These are phyloP conservation scores for Turritopsis dohrnii DNA, from an alignment of 30 jellyfish, hydroid and myxozoan genomes.

Conservation along the genomic window DNA sequence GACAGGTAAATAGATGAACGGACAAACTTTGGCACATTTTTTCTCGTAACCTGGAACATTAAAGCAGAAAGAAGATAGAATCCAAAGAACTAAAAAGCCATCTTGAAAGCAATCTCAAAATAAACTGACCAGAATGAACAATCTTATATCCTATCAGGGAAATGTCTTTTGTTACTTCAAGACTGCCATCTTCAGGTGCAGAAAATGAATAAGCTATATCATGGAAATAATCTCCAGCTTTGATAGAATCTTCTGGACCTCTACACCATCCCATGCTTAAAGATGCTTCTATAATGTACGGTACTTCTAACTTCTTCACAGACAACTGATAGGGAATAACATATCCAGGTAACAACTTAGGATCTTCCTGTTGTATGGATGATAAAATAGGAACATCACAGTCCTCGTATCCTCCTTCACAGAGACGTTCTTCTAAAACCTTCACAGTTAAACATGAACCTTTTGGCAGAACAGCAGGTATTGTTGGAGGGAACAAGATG, in stretches of 20 bases:
- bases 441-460: background rate
- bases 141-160: background rate
- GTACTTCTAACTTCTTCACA: background rate
- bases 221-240: conserved; percentile 5
- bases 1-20: conserved; percentile 1
- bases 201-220: background rate
- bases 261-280: conserved; percentile 1
- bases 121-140: background rate
- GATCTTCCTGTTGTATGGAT: background rate
- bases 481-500: background rate
- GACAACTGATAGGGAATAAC: background rate
- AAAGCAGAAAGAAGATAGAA: background rate
- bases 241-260: background rate
- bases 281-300: conserved; percentile 8
- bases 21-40: background rate
- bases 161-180: background rate
- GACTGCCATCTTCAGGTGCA: background rate
- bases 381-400: conserved; percentile 1
- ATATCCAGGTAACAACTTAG: background rate
- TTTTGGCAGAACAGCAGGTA: background rate
- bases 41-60: background rate
- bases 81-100: too few species aligned
- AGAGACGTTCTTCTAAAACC: background rate
- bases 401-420: background rate
- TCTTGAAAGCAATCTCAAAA: too few species aligned